Percentiles rank a stretch among this genome's conserved stretches.
Evolutionary conservation across 2,113 vertebrate genomes (phyloP).

Genomic region (Pica pica): DNA sequence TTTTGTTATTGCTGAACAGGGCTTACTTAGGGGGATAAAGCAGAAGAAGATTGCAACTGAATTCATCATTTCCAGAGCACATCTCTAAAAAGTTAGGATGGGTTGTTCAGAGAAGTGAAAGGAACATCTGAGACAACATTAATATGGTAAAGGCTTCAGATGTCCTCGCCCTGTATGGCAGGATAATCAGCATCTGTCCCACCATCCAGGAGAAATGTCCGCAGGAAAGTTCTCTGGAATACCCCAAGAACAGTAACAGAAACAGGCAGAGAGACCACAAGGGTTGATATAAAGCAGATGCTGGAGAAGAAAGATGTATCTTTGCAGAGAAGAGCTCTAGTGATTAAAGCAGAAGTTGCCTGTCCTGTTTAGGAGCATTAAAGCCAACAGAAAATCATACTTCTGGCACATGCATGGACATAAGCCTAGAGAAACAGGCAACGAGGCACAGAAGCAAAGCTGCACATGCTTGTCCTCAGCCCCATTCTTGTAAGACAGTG

Average conservation of each 20-base stretch:
- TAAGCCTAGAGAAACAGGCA: neutral
- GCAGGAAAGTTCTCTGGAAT: neutral
- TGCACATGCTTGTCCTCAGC: neutral
- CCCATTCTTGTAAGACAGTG: fast-evolving
- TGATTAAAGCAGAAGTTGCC: neutral
- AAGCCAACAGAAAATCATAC: neutral
- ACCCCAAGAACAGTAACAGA: neutral
- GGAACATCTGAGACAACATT: neutral
- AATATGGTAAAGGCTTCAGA: neutral
- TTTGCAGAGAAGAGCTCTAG: neutral
- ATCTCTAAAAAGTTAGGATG: neutral
- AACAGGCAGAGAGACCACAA: neutral
- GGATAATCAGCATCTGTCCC: neutral
- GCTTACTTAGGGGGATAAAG: neutral
- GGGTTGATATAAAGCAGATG: neutral
- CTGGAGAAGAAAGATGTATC: neutral
- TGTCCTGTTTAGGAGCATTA: neutral
- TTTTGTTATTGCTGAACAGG: neutral
- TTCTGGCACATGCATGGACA: neutral
- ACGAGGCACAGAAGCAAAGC: neutral
- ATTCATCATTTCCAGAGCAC: neutral
- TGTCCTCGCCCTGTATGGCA: neutral
- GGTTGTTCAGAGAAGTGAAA: neutral
- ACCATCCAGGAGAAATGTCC: neutral
- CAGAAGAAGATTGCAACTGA: neutral